Percentiles rank a stretch among this genome's conserved stretches.
Conservation (phyloP, 2,888 invertebrate species). For the Prosopocoilus inquinatus region DNA sequence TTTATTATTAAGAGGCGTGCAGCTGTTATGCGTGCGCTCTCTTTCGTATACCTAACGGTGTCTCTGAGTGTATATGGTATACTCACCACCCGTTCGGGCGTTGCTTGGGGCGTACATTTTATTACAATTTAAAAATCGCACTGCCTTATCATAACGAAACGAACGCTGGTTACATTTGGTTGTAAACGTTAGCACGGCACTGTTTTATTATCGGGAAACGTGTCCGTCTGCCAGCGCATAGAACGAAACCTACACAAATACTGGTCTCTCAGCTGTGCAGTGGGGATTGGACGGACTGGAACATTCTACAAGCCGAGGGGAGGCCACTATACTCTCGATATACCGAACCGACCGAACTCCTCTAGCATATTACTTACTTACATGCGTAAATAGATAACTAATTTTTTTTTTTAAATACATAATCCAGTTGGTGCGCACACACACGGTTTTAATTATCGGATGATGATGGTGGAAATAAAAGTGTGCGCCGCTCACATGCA, state of each 20-base stretch:
- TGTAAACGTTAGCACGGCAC: background rate
- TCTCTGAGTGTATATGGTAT: background rate
- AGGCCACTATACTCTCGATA: background rate
- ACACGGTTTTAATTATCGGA: no score
- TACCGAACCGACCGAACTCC: no score
- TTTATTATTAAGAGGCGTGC: no score
- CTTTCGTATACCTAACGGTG: no score
- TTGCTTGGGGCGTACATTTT: background rate
- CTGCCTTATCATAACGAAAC: background rate
- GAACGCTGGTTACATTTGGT: background rate
- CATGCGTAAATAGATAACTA: no score
- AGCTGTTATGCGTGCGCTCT: no score
- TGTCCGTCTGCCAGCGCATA: background rate
- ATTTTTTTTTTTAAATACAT: background rate
- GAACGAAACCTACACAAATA: background rate
- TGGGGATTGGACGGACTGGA: constrained; percentile 49
- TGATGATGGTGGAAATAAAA: no score
- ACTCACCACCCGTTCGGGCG: background rate
- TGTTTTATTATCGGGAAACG: background rate
- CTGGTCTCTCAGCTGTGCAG: constrained; percentile 51
- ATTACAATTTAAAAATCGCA: background rate
- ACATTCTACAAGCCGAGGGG: constrained; percentile 19
- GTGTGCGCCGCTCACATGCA: no score
- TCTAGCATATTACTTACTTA: no score
- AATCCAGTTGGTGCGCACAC: background rate